Evolutionary conservation across 1,140 invertebrate species (phyloP), one percentile per base, ranked within the genome.

Genomic region (Bombus turneri): DNA sequence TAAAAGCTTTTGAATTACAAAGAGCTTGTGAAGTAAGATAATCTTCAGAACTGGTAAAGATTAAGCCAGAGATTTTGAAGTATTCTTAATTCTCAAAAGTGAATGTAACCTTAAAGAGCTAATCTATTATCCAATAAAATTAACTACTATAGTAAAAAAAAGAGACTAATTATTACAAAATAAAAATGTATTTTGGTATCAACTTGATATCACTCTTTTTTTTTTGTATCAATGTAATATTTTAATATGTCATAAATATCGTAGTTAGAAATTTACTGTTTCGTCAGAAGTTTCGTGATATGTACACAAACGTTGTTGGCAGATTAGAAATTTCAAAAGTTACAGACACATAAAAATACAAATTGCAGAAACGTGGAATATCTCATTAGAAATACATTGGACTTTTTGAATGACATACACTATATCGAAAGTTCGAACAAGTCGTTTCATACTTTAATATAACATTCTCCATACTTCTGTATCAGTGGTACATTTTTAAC

Each of bases 401-500:
- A 34, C 41, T 74, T 53, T 74, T 57, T 37, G 47, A 75, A 34
- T 37, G 53, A 37, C 6, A 25, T n/a, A 34, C 25, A 22, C 39
- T 53, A 9, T 18, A 28, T 59, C 47, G 47, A 15, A 59, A 59
- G 53, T 13, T 76, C 13, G 25, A 39, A 13, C 13, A 37, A 39
- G 53, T 25, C 25, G 53, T 8, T 62, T 59, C 53, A 59, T 76
- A 59, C 53, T 76, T 76, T 59, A 76, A 76, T 76, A 39, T 76
- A 76, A 76, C 53, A 59, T 59, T 76, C 53, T 59, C 34, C 74
- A 59, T 59, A 31, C 34, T 76, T 59, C 53, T 57, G 28, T 59
- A 76, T 76, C 74, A 59, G 53, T n/a, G 25, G 53, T 59, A 59
- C 34, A 76, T 76, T 76, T 76, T 76, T 76, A 76, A 76, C 53